phyloP scores from a whole-genome alignment of 37 sponge, comb jelly and placozoan species.

The Trichoplax adhaerens region DNA sequence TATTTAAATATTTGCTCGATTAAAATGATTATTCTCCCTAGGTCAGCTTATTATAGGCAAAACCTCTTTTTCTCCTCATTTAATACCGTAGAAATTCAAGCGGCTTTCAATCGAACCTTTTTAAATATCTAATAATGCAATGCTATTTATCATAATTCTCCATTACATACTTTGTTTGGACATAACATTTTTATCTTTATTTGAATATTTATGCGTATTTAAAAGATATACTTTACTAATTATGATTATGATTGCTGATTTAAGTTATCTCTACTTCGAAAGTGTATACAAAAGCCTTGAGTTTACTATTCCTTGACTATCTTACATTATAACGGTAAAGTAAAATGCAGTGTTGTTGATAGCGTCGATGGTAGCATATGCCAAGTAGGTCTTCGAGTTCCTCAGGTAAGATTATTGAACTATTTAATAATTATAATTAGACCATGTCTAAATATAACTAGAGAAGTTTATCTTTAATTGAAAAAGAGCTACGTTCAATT shows the following conservation, averaged over 20 bases:
- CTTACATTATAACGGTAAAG: conserved; percentile 43
- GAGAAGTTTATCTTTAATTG: conserved; percentile 7
- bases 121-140: too few species aligned
- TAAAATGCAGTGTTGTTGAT: conserved; percentile 8
- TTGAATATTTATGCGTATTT: background rate
- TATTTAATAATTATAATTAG: background rate
- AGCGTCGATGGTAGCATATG: conserved; percentile 23
- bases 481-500: background rate
- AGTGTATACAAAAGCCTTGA: too few species aligned
- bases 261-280: too few species aligned
- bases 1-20: too few species aligned
- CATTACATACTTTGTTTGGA: background rate
- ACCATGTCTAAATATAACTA: background rate
- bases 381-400: conserved; percentile 28
- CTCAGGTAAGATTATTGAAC: conserved; percentile 17
- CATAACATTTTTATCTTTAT: background rate
- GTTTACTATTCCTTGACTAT: background rate
- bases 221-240: too few species aligned
- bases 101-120: too few species aligned
- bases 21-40: too few species aligned
- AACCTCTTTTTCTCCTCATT: conserved; percentile 51
- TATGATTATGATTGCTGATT: too few species aligned
- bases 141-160: background rate
- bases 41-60: conserved; percentile 45
- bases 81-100: too few species aligned